Evolutionary conservation across 2,888 invertebrate genomes (phyloP), one percentile per base, ranked within the genome.

Genomic region (Agonum fuliginosum): DNA sequence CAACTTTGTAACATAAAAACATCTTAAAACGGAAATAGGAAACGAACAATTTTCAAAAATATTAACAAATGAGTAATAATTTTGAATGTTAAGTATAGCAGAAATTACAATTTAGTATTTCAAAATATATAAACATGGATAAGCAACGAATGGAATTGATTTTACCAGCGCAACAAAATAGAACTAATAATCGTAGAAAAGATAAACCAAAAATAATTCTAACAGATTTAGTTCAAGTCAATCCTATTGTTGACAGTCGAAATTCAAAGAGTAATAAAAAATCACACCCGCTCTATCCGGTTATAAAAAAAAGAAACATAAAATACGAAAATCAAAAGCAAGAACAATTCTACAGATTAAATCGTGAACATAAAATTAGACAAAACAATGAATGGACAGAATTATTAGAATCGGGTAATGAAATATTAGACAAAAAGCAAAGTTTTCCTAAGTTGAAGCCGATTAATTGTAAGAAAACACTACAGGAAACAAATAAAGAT

Each of bases 251-350:
- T 34, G 67, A 75, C 14, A 75, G 51, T 20, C 46, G 70, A 43
- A 67, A 27, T 3, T 37, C 22, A 48, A 58, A 41, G 20, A 48
- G 48, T 71, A 74, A 27, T 27, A 62, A 20, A n/a, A 48, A 30
- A 34, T 12, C 48, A 37, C 48, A 51, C 17, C 70, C 4, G 6
- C 27, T 17, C 4, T 20, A 6, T 17, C 62, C 20, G 10, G 17
- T 20, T 19, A 30, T n/a, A 24, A 74, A 43, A 24, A 65, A 46
- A 43, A 46, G 46, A 27, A 14, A 3, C 1, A 62, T 24, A 48
- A 75, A 51, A 51, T 67, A 48, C 22, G 67, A 67, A 8, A 75
- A 70, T 54, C 5, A 41, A 12, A 77, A 77, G 43, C 77, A 77
- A 77, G 77, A 77, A 58, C 54, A 51, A 20, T 43, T 54, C 27